A percentile compares a stretch with the other conserved stretches of the same genome.
phyloP scores from a whole-genome alignment of 64 coral and sea anemone species.

The Montipora capricornis region DNA sequence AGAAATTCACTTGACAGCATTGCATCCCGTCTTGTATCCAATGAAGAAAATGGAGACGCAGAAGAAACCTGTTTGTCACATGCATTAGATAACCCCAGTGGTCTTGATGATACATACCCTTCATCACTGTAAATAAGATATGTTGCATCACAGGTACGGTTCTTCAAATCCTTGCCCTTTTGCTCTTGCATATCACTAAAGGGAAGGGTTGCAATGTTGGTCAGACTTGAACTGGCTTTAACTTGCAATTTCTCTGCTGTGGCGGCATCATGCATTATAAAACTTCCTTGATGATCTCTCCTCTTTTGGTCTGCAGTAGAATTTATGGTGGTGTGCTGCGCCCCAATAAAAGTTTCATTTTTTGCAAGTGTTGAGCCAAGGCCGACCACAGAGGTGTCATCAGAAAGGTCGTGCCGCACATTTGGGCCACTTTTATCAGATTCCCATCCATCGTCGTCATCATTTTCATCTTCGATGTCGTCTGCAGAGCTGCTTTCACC shows the following conservation, averaged over 20 bases:
- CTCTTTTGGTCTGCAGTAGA: not conserved
- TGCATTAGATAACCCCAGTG: not conserved
- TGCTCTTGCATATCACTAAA: not conserved
- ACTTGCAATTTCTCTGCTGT: not conserved
- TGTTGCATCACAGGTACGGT: not conserved
- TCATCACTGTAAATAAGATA: not conserved
- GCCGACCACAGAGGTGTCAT: not conserved
- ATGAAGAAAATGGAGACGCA: not conserved
- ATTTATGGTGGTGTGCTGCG: not conserved
- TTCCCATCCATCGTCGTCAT: not conserved
- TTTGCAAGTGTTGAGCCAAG: not conserved
- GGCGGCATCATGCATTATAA: not conserved
- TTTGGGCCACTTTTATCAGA: conserved; percentile 17
- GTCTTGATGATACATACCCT: not conserved
- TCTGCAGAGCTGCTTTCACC: not conserved
- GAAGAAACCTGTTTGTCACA: not conserved
- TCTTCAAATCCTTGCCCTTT: not conserved
- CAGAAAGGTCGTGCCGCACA: not conserved
- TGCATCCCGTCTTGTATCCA: not conserved
- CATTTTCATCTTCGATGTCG: not conserved
- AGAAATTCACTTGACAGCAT: not conserved
- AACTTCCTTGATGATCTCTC: not conserved
- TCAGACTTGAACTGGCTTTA: not conserved
- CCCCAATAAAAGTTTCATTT: not conserved
- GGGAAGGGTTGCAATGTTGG: not conserved